Conservation (phyloP, 1,140 invertebrate genomes). For the Pollicipes pollicipes region DNA sequence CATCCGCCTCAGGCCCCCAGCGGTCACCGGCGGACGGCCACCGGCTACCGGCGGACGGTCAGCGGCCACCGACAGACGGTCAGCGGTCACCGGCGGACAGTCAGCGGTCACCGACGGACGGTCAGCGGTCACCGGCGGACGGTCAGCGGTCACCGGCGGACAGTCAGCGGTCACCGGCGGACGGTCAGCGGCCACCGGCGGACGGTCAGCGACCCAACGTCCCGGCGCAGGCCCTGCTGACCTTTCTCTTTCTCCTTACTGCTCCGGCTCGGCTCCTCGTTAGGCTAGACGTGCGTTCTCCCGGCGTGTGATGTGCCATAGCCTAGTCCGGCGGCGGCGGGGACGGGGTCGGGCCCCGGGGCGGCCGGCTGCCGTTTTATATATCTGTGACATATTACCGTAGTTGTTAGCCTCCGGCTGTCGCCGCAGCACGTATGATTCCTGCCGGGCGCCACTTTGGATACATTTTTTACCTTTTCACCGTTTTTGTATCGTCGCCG, state of each 20-base stretch:
- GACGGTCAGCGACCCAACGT: too few species aligned
- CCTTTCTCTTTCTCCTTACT: too few species aligned
- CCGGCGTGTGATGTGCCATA: background rate
- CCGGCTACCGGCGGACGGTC: background rate
- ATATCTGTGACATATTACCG: background rate
- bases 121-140: background rate
- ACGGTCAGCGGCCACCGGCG: background rate
- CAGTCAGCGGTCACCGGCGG: background rate
- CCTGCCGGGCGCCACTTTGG: background rate
- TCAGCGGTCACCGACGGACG: background rate
- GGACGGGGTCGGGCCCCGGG: too few species aligned
- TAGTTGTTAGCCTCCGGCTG: background rate
- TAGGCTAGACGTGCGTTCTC: background rate
- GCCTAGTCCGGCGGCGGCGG: background rate
- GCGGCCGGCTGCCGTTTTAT: background rate
- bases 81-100: background rate
- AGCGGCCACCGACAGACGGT: background rate
- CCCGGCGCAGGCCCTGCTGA: too few species aligned
- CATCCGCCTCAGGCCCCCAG: too few species aligned
- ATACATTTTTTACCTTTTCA: constrained; percentile 2
- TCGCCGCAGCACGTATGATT: background rate
- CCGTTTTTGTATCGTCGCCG: constrained; percentile 1
- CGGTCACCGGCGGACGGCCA: background rate
- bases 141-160: too few species aligned
- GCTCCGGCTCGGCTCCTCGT: too few species aligned